These are phyloP conservation scores for Phrynocephalus versicolor DNA, from an alignment of 2,113 vertebrate species.

Conservation along the genomic window DNA sequence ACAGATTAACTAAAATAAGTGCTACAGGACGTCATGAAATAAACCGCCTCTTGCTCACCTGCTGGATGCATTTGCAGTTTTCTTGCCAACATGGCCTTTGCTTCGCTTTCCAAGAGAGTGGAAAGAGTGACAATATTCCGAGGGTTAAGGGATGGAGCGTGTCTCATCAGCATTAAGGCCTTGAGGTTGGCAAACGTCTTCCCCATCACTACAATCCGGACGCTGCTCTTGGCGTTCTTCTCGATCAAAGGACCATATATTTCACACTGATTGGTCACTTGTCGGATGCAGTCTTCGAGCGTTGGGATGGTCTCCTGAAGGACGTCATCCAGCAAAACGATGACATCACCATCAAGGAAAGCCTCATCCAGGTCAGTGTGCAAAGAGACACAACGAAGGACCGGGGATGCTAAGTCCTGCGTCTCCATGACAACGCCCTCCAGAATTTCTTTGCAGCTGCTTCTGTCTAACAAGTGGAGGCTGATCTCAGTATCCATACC, in stretches of 20 bases:
- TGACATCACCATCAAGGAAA: slow-evolving; percentile 80
- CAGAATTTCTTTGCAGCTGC: slow-evolving; percentile 63
- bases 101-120: slow-evolving; percentile 80
- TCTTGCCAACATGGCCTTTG: slow-evolving; percentile 79
- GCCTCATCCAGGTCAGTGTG: slow-evolving; percentile 76
- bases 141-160: slow-evolving; percentile 68
- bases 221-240: slow-evolving; percentile 73
- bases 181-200: slow-evolving; percentile 83
- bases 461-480: slow-evolving; percentile 83
- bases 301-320: slow-evolving; percentile 30
- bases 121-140: slow-evolving; percentile 79
- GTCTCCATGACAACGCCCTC: slow-evolving; percentile 70
- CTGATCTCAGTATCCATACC: slow-evolving; percentile 71
- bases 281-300: slow-evolving; percentile 57
- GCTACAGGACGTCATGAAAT: too few species aligned
- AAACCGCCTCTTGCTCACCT: slow-evolving; percentile 72
- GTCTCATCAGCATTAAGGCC: slow-evolving; percentile 73
- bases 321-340: slow-evolving; percentile 86
- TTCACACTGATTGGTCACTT: slow-evolving; percentile 70
- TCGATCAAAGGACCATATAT: slow-evolving; percentile 82
- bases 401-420: slow-evolving; percentile 76
- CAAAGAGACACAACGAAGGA: slow-evolving; percentile 75
- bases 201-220: slow-evolving; percentile 84
- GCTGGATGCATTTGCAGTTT: slow-evolving; percentile 76
- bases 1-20: background rate